Conservation (phyloP, 2,797 vertebrate genomes). For the Myotis findleyi region DNA sequence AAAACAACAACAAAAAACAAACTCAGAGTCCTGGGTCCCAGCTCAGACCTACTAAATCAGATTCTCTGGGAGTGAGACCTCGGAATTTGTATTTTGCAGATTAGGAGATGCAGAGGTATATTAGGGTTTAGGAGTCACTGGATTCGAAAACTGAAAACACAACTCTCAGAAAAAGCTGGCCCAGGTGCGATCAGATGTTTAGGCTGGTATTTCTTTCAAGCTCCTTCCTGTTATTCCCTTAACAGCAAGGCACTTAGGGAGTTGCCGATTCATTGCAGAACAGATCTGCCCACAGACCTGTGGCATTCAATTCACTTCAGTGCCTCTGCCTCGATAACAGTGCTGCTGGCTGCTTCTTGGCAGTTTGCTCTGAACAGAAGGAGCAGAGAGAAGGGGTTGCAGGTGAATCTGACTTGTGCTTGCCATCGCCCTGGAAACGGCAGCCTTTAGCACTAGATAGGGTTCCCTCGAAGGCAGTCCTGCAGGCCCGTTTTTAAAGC, state of each 20-base stretch:
- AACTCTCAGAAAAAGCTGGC: slow-evolving; percentile 29
- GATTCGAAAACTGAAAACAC: slow-evolving; percentile 35
- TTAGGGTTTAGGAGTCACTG: not conserved
- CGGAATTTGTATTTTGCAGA: not conserved
- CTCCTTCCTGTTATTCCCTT: not conserved
- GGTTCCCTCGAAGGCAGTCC: slow-evolving; percentile 37
- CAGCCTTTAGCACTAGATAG: slow-evolving; percentile 61
- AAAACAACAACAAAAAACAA: not conserved
- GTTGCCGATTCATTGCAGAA: slow-evolving; percentile 29
- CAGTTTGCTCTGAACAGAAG: slow-evolving; percentile 72
- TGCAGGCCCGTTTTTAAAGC: not conserved
- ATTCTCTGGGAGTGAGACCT: not conserved
- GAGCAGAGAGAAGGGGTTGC: slow-evolving; percentile 56
- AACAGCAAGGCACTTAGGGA: not conserved
- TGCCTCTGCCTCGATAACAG: slow-evolving; percentile 54
- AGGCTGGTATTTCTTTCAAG: not conserved
- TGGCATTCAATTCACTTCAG: slow-evolving; percentile 25
- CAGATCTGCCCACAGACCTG: slow-evolving; percentile 17
- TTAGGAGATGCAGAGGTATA: not conserved
- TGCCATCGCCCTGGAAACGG: slow-evolving; percentile 73
- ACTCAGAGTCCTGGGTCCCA: not conserved
- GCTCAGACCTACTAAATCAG: slow-evolving; percentile 24
- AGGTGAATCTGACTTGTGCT: slow-evolving; percentile 61
- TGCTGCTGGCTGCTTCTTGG: slow-evolving; percentile 54
- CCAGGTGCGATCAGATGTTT: slow-evolving; percentile 22